Evolutionary conservation across 2,797 vertebrate genomes (phyloP).

Genomic region (Chelon labrosus): DNA sequence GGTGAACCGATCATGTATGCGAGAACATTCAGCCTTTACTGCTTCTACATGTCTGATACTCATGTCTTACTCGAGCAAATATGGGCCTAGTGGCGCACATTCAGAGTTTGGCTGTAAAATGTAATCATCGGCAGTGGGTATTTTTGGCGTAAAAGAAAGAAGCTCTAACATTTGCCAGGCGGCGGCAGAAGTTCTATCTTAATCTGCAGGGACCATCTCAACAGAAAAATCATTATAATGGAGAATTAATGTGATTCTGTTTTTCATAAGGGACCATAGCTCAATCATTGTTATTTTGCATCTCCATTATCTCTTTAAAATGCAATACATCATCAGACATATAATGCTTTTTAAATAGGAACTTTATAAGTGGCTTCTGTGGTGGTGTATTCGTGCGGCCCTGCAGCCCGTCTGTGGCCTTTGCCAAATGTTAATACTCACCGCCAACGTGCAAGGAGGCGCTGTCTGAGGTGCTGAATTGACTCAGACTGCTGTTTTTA

Average conservation of each 20-base stretch:
- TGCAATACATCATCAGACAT: not conserved
- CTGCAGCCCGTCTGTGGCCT: constrained; percentile 28
- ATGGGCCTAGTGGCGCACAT: not conserved
- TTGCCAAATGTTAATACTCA: constrained; percentile 28
- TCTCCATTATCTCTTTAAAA: constrained; percentile 1
- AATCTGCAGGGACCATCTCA: not conserved
- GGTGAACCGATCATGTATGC: constrained; percentile 13
- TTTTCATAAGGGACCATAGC: not conserved
- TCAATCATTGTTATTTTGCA: not conserved
- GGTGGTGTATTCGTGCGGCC: not conserved
- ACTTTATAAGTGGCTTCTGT: not conserved
- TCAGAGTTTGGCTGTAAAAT: not conserved
- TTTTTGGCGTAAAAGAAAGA: not conserved
- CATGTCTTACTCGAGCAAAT: too few relatives aligned
- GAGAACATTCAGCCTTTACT: constrained; percentile 26
- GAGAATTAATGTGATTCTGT: not conserved
- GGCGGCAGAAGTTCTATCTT: not conserved
- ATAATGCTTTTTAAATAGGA: not conserved
- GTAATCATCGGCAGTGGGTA: not conserved
- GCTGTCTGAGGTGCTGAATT: constrained; percentile 64
- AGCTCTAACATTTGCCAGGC: not conserved
- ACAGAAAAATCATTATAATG: not conserved
- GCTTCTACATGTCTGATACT: not conserved
- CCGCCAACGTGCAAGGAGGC: constrained; percentile 28
- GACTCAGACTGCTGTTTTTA: constrained; percentile 41